phyloP scores from a whole-genome alignment of 1,140 invertebrate species.

The Leptinotarsa texana region DNA sequence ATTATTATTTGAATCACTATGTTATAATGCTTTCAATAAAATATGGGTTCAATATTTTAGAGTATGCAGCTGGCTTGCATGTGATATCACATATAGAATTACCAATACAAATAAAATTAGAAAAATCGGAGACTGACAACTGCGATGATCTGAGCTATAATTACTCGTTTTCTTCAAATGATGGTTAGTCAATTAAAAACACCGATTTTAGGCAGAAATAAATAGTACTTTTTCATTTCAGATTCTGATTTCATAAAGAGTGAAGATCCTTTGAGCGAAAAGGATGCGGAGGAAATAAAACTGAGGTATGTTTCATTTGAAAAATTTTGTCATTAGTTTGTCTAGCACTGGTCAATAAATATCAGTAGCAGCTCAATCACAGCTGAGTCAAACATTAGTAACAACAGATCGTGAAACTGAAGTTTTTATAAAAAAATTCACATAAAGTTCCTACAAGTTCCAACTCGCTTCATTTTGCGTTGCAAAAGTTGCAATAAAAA shows the following conservation, averaged over 20 bases:
- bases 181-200: slow-evolving; percentile 9
- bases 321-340: no score
- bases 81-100: neutral
- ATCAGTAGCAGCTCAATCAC: no score
- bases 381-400: no score
- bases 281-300: neutral
- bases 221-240: neutral
- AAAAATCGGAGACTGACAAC: slow-evolving; percentile 8
- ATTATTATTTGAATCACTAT: neutral
- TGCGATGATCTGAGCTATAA: neutral
- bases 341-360: no score
- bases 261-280: slow-evolving; percentile 5
- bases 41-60: neutral
- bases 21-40: neutral
- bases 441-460: no score
- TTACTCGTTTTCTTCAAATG: slow-evolving; percentile 3
- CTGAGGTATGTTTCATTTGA: neutral
- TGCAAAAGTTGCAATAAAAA: no score
- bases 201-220: neutral
- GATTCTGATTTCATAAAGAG: neutral
- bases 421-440: no score
- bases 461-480: no score
- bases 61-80: neutral
- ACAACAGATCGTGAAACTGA: no score
- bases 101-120: neutral